Evolutionary conservation across 2,888 invertebrate genomes (phyloP).

Genomic region (Heliconius cydno): DNA sequence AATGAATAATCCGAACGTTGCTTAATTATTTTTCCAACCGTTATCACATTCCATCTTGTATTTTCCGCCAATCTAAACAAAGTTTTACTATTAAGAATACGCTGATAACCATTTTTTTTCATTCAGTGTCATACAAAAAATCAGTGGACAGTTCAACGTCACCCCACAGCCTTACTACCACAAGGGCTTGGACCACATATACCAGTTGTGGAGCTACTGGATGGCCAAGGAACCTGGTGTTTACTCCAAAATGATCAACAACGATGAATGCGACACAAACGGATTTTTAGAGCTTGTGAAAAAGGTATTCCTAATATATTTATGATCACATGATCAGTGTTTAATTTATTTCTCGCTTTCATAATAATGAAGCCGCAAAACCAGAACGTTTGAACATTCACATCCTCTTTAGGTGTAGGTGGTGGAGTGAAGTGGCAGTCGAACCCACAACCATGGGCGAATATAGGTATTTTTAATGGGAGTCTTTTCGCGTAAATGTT

Average conservation of each 20-base stretch:
- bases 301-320: constrained; percentile 64
- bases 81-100: not conserved
- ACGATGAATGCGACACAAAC: constrained; percentile 78
- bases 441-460: too few relatives aligned
- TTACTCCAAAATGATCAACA: constrained; percentile 85
- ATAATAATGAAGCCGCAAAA: not conserved
- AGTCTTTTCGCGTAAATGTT: too few relatives aligned
- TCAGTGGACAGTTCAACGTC: constrained; percentile 55
- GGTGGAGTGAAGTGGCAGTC: too few relatives aligned
- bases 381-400: not conserved
- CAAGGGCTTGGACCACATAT: constrained; percentile 82
- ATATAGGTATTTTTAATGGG: too few relatives aligned
- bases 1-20: not conserved
- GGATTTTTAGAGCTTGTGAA: constrained; percentile 83
- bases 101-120: not conserved
- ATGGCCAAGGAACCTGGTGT: constrained; percentile 88
- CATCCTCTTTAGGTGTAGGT: too few relatives aligned
- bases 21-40: too few relatives aligned
- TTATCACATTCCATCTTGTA: too few relatives aligned
- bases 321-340: not conserved
- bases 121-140: constrained; percentile 62
- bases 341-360: not conserved
- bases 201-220: constrained; percentile 89
- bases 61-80: not conserved
- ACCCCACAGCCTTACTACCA: constrained; percentile 64